phyloP scores from a whole-genome alignment of 2,888 invertebrate species.

The Physocephala rufipes region DNA sequence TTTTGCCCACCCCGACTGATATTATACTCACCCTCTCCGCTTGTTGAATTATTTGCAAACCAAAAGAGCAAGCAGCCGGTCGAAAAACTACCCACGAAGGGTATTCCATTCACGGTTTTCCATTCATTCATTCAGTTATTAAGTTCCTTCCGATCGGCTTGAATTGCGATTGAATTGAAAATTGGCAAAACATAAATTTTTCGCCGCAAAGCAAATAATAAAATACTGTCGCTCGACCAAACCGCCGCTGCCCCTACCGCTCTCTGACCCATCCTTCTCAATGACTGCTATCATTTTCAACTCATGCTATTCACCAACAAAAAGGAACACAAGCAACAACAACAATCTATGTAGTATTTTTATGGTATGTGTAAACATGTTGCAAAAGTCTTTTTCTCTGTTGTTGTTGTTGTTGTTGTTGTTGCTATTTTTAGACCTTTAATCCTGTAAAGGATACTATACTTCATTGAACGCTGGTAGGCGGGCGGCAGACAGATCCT shows the following conservation, averaged over 20 bases:
- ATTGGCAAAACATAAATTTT: constrained; percentile 65
- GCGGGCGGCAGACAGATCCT: constrained; percentile 59
- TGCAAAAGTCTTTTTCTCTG: constrained; percentile 47
- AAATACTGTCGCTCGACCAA: constrained; percentile 53
- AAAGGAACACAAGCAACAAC: constrained; percentile 22
- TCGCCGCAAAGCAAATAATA: constrained; percentile 64
- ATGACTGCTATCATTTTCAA: constrained; percentile 7
- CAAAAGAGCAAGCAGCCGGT: constrained; percentile 51
- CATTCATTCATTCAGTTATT: neutral
- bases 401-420: constrained; percentile 31
- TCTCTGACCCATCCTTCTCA: neutral
- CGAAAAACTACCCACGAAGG: constrained; percentile 19
- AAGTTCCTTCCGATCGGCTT: constrained; percentile 29
- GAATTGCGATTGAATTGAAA: constrained; percentile 65
- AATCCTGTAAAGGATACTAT: constrained; percentile 25
- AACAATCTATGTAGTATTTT: constrained; percentile 25
- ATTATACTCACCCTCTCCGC: constrained; percentile 53
- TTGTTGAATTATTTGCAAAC: constrained; percentile 31
- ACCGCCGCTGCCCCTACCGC: neutral
- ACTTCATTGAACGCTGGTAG: constrained; percentile 29
- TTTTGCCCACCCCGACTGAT: constrained; percentile 7
- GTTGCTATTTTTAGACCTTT: constrained; percentile 24
- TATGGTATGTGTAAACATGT: constrained; percentile 56
- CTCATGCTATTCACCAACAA: too few relatives aligned
- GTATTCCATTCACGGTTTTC: constrained; percentile 13